These are phyloP conservation scores for Caenorhabditis plicata DNA, from an alignment of 2,888 invertebrate genomes.

Conservation along the genomic window DNA sequence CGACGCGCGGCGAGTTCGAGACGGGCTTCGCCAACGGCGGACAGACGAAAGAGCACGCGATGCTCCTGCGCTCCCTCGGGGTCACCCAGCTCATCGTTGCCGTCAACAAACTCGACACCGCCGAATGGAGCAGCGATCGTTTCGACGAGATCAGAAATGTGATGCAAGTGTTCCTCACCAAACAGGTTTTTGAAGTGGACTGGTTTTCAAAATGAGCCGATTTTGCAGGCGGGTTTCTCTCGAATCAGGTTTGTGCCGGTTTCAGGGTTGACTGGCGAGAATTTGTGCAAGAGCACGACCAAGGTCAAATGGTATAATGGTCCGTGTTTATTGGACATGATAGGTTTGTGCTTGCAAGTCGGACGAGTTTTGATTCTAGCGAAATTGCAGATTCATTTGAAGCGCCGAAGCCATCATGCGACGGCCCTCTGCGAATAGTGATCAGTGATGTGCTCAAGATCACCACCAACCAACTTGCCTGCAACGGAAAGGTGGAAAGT, in stretches of 20 bases:
- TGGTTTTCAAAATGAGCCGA: too few species aligned
- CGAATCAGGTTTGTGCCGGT: slow-evolving; percentile 79
- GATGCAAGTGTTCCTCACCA: slow-evolving; percentile 52
- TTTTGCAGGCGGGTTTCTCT: slow-evolving; percentile 68
- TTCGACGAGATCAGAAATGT: slow-evolving; percentile 79
- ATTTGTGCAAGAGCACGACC: slow-evolving; percentile 74
- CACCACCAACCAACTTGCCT: slow-evolving; percentile 71
- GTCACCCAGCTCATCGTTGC: slow-evolving; percentile 91
- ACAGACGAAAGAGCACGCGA: slow-evolving; percentile 93
- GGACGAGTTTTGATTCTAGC: slow-evolving; percentile 1
- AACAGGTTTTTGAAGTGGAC: too few species aligned
- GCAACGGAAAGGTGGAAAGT: slow-evolving; percentile 87
- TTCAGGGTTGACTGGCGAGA: slow-evolving; percentile 93
- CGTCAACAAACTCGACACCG: slow-evolving; percentile 95
- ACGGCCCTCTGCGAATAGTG: slow-evolving; percentile 86
- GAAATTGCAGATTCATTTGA: slow-evolving; percentile 27
- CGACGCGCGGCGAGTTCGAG: slow-evolving; percentile 91
- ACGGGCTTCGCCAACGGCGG: slow-evolving; percentile 97
- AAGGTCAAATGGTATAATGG: slow-evolving; percentile 90
- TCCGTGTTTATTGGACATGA: slow-evolving; percentile 80
- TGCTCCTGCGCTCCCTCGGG: slow-evolving; percentile 84
- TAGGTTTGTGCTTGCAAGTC: too few species aligned
- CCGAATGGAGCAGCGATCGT: slow-evolving; percentile 85
- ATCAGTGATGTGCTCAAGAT: slow-evolving; percentile 88
- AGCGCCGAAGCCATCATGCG: slow-evolving; percentile 68